A percentile compares a stretch with the other conserved stretches of the same genome.
These are phyloP conservation scores for Xiphias gladius DNA, from an alignment of 2,113 vertebrate species.

Conservation along the genomic window DNA sequence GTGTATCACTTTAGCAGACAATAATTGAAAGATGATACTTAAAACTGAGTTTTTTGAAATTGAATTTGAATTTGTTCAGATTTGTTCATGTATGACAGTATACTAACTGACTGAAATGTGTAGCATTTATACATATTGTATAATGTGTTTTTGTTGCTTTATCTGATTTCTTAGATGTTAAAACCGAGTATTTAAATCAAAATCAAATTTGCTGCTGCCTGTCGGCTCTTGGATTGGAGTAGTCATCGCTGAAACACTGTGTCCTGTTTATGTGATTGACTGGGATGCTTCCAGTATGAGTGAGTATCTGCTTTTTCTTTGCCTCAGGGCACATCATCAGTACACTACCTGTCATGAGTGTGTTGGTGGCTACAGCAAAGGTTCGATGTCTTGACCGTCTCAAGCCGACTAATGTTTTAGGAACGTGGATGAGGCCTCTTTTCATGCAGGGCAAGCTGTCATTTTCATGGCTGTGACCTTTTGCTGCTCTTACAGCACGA, in stretches of 20 bases:
- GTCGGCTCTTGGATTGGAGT: not conserved
- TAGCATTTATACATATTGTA: slow-evolving; percentile 11
- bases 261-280: slow-evolving; percentile 27
- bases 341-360: not conserved
- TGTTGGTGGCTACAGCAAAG: slow-evolving; percentile 1
- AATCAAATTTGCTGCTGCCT: slow-evolving; percentile 17
- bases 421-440: slow-evolving; percentile 33
- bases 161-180: not conserved
- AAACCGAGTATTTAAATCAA: slow-evolving; percentile 22
- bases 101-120: not conserved
- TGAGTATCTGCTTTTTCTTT: slow-evolving; percentile 15
- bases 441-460: not conserved
- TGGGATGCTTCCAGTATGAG: not conserved
- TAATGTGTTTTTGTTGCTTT: not conserved
- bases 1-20: slow-evolving; percentile 13
- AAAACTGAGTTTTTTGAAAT: not conserved
- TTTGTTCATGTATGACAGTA: not conserved
- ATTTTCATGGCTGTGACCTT: slow-evolving; percentile 58
- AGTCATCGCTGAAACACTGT: slow-evolving; percentile 30
- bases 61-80: not conserved
- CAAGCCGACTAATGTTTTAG: slow-evolving; percentile 18
- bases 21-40: not conserved
- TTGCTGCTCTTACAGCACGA: slow-evolving; percentile 28
- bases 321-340: not conserved
- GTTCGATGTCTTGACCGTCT: not conserved